Percentiles rank a stretch among this genome's conserved stretches.
These are phyloP conservation scores for Limosa lapponica DNA, from an alignment of 2,797 vertebrate genomes.

Conservation along the genomic window DNA sequence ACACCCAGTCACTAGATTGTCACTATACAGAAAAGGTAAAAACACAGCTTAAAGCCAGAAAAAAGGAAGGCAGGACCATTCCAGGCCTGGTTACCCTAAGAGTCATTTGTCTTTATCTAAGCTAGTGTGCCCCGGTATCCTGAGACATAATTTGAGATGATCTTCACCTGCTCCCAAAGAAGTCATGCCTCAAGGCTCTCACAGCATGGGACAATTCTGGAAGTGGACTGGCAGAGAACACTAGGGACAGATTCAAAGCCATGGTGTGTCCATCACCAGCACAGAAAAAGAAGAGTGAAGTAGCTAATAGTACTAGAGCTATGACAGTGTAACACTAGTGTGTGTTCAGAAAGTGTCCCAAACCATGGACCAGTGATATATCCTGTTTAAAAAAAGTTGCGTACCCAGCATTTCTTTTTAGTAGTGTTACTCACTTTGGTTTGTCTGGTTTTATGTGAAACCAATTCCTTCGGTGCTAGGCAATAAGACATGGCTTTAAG, in stretches of 20 bases:
- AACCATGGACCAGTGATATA: rapidly evolving
- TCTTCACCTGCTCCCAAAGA: neutral
- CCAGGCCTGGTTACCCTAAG: neutral
- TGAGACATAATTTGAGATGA: neutral
- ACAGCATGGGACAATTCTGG: rapidly evolving
- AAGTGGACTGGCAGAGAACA: neutral
- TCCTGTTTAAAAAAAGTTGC: neutral
- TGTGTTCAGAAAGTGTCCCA: neutral
- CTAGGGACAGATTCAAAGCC: neutral
- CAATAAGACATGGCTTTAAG: neutral
- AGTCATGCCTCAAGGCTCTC: neutral
- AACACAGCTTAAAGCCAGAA: neutral
- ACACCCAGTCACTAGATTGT: too few relatives aligned
- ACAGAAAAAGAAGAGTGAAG: neutral
- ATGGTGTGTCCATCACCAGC: rapidly evolving
- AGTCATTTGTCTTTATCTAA: neutral
- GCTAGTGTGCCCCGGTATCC: too few relatives aligned
- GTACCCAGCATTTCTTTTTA: neutral
- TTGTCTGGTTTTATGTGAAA: neutral
- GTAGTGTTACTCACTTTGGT: neutral
- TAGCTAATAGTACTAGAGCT: neutral
- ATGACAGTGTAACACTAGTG: neutral
- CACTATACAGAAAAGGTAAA: neutral
- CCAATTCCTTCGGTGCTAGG: neutral
- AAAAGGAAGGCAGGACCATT: neutral